A percentile compares a stretch with the other conserved stretches of the same genome.
Conservation (phyloP, 1,140 invertebrate species). For the Theocolax elegans region DNA sequence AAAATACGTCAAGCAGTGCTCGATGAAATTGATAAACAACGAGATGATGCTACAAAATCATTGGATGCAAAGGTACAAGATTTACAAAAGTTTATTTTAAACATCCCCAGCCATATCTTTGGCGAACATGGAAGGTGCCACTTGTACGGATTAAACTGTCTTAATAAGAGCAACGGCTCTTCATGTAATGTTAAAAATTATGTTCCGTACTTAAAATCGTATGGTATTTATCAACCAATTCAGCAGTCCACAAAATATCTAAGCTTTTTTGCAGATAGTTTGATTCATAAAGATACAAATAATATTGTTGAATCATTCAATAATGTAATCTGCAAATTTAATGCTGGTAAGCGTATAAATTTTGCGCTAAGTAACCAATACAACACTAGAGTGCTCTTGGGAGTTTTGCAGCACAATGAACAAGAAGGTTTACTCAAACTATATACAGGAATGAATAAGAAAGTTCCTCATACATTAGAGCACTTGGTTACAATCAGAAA, state of each 20-base stretch:
- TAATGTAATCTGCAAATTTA: conserved; percentile 48
- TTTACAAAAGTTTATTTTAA: too few species aligned
- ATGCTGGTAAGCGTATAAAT: conserved; percentile 57
- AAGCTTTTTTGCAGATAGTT: conserved; percentile 41
- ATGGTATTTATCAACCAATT: conserved; percentile 7
- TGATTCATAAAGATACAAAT: too few species aligned
- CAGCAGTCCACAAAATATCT: not conserved
- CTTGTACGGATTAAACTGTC: conserved; percentile 11
- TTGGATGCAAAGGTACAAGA: too few species aligned
- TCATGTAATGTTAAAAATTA: too few species aligned
- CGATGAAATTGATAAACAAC: too few species aligned
- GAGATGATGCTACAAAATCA: too few species aligned
- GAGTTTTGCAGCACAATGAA: conserved; percentile 52
- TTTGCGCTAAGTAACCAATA: conserved; percentile 45
- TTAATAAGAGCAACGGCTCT: conserved; percentile 5
- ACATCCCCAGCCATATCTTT: too few species aligned
- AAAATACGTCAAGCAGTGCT: too few species aligned
- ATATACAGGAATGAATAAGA: not conserved
- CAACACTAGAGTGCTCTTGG: conserved; percentile 42
- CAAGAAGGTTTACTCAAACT: conserved; percentile 25
- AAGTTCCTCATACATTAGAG: conserved; percentile 16
- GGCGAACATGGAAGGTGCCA: conserved; percentile 3
- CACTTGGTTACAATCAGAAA: too few species aligned
- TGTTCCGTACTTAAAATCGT: conserved; percentile 15
- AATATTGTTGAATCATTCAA: too few species aligned